phyloP scores from a whole-genome alignment of 2,797 vertebrate genomes.

The Sebastolobus altivelis region DNA sequence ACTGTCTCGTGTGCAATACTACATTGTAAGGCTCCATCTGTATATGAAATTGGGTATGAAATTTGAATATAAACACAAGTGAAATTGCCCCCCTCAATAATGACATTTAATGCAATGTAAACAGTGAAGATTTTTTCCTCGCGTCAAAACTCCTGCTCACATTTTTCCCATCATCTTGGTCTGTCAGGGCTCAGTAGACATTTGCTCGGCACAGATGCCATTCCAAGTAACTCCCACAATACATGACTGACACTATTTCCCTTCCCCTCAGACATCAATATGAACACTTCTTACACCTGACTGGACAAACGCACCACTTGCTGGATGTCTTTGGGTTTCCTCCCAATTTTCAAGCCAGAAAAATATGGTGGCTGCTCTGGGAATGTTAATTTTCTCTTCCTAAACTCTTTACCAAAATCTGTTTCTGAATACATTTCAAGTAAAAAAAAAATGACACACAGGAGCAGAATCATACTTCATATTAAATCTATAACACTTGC shows the following conservation, averaged over 20 bases:
- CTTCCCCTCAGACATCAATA: slow-evolving; percentile 7
- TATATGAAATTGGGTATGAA: background rate
- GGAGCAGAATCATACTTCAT: background rate
- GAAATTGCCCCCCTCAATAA: background rate
- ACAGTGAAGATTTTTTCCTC: background rate
- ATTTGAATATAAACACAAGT: background rate
- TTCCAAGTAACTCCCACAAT: background rate
- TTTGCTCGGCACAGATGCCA: slow-evolving; percentile 21
- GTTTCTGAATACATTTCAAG: background rate
- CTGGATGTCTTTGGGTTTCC: slow-evolving; percentile 13
- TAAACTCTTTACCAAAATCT: background rate
- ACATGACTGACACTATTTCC: slow-evolving; percentile 35
- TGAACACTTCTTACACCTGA: slow-evolving; percentile 1
- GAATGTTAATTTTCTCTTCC: slow-evolving; percentile 11
- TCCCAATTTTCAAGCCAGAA: slow-evolving; percentile 6
- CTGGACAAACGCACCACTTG: slow-evolving; percentile 1
- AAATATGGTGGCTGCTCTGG: background rate
- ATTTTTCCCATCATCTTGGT: slow-evolving; percentile 3
- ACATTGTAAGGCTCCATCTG: background rate
- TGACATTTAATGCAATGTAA: background rate
- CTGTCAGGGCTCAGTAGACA: slow-evolving; percentile 22
- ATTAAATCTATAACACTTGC: background rate
- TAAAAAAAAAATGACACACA: background rate
- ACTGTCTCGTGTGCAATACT: background rate
- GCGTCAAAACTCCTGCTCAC: background rate